Base-by-base conservation (phyloP, 2,888 invertebrate species). In the Conus canariensis region DNA sequence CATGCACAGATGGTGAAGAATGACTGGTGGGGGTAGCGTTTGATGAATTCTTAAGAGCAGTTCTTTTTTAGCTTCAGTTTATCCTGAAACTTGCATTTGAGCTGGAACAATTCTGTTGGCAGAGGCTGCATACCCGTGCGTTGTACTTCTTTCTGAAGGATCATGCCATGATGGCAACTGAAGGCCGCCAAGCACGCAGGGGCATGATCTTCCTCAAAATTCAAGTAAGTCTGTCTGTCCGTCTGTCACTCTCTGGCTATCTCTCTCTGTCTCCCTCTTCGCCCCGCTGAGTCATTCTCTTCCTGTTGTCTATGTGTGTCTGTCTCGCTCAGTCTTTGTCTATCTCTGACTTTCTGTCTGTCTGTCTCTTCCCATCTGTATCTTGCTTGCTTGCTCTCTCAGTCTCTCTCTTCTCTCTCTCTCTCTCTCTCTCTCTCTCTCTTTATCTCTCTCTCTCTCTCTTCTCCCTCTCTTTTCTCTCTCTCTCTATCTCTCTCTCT, bases 141-240 rank as follows among this genome's bases (percentile, higher is more conserved):
- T n/a, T 87, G n/a, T 87, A 67, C 74, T 9, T 58, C 16, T 87
- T 87, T 58, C 56, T 87, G 14, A 87, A 74, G 45, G 87, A 87
- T 4, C 14, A 8, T 22, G 56, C 56, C 9, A 56, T 87, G 45
- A 87, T 22, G 56, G 12, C 67, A 74, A 56, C n/a, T 4, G 22
- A 58, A 87, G 14, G 8, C n/a, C 25, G 19, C 1, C 4, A 74
- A 25, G 25, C 74, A 10, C 10, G n/a, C 58, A 22, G 22, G 6
- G 16, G 19, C 6, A 70, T 14, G 58, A n/a, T 87, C 56, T 77
- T 74, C 74, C 74, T 87, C 74, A 74, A 74, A 74, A 87, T 87
- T 64, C 70, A 74, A 58, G 87, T 87, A 19, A 83, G 12, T 22
- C 25, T 83, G 14, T 58, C 58, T 83, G 9, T 83, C 58, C 7